Conservation (phyloP, 2,888 invertebrate genomes). For the Acrobasis repandana region DNA sequence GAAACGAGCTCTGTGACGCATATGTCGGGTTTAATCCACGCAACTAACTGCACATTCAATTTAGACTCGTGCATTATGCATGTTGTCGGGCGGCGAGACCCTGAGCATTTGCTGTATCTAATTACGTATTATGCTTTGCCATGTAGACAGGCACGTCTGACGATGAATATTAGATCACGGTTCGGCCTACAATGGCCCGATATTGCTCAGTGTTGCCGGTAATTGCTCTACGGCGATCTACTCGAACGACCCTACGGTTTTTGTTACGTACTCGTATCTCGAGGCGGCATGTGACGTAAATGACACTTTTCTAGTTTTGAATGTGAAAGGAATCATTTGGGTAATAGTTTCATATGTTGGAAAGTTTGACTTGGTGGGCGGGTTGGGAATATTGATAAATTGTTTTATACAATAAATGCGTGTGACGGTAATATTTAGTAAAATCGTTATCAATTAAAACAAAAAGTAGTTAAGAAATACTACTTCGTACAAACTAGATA, state of each 20-base stretch:
- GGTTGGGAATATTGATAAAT: not conserved
- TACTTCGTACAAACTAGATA: too few species aligned
- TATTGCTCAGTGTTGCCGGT: slow-evolving; percentile 56
- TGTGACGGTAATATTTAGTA: too few species aligned
- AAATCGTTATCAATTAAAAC: not conserved
- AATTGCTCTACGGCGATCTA: slow-evolving; percentile 45
- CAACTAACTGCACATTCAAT: slow-evolving; percentile 77
- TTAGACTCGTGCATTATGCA: slow-evolving; percentile 78
- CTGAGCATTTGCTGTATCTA: slow-evolving; percentile 77
- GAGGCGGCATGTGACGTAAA: slow-evolving; percentile 14
- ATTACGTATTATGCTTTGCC: slow-evolving; percentile 79
- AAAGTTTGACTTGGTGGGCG: not conserved
- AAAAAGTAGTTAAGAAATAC: too few species aligned
- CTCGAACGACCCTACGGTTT: slow-evolving; percentile 30
- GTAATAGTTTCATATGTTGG: slow-evolving; percentile 27
- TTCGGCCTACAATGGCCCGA: slow-evolving; percentile 57
- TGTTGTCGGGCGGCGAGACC: slow-evolving; percentile 53
- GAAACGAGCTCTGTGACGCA: slow-evolving; percentile 9
- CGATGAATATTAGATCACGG: slow-evolving; percentile 78
- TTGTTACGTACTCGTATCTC: slow-evolving; percentile 14
- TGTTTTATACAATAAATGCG: too few species aligned
- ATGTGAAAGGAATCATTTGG: slow-evolving; percentile 12
- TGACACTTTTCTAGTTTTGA: slow-evolving; percentile 19
- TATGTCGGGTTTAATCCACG: slow-evolving; percentile 58
- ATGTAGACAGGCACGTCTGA: slow-evolving; percentile 70